A percentile compares a stretch with the other conserved stretches of the same genome.
phyloP scores from a whole-genome alignment of 2,113 vertebrate species.

The Sceloporus undulatus region DNA sequence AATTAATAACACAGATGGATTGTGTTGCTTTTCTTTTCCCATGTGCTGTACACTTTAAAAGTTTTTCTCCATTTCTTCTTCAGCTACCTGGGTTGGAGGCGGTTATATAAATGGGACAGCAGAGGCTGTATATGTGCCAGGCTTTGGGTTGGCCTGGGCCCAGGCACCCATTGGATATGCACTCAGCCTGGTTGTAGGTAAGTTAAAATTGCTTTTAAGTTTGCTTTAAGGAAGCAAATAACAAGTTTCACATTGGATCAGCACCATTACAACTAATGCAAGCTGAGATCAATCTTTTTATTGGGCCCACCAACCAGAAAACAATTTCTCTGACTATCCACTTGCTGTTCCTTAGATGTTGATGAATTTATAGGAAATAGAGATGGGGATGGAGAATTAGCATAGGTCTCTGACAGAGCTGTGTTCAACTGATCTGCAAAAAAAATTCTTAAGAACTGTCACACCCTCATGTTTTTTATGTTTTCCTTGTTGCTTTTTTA shows the following conservation, averaged over 20 bases:
- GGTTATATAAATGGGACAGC: slow-evolving; percentile 99
- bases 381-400: background rate
- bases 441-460: background rate
- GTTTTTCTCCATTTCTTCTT: slow-evolving; percentile 56
- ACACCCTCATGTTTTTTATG: background rate
- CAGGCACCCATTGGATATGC: slow-evolving; percentile 98
- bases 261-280: slow-evolving; percentile 7
- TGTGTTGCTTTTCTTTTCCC: background rate
- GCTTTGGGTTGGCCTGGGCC: slow-evolving; percentile 93
- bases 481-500: background rate
- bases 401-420: background rate
- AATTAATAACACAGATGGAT: background rate
- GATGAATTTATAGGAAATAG: background rate
- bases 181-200: slow-evolving; percentile 94
- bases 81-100: slow-evolving; percentile 99
- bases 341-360: background rate
- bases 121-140: slow-evolving; percentile 94
- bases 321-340: background rate
- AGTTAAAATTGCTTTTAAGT: slow-evolving; percentile 59
- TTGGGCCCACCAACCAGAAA: background rate
- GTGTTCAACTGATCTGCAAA: background rate
- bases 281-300: background rate
- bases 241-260: slow-evolving; percentile 18
- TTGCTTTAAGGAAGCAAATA: background rate
- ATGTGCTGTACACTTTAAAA: background rate